A percentile compares a stretch with the other conserved stretches of the same genome.
These are phyloP conservation scores for Drosophila lowei DNA, from an alignment of 1,140 invertebrate species.

Conservation along the genomic window DNA sequence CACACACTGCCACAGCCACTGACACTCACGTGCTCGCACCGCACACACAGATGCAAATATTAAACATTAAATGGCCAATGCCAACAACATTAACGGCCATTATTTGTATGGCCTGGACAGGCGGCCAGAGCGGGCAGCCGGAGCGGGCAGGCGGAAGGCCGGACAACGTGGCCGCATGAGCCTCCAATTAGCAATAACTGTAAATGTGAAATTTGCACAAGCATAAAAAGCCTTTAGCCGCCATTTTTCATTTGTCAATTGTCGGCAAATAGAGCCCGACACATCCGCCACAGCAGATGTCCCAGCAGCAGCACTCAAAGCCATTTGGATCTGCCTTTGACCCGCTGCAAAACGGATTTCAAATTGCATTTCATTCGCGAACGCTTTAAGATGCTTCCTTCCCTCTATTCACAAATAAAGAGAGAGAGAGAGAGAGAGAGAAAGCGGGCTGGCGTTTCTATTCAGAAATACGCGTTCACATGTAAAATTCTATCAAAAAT, in stretches of 20 bases:
- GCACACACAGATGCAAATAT: conserved; percentile 48
- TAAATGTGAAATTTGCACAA: conserved; percentile 80
- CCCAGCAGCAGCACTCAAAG: conserved; percentile 1
- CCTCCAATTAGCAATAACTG: conserved; percentile 81
- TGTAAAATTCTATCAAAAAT: conserved; percentile 81
- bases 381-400: conserved; percentile 32
- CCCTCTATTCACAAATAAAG: not conserved
- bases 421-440: conserved; percentile 6
- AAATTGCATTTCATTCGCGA: not conserved
- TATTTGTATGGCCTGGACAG: conserved; percentile 56
- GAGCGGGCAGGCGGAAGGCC: not conserved
- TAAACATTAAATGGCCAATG: conserved; percentile 81
- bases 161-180: conserved; percentile 71
- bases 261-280: conserved; percentile 58
- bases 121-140: not conserved
- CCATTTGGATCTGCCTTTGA: not conserved
- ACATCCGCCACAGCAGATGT: too few species aligned
- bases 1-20: conserved; percentile 7
- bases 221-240: conserved; percentile 76
- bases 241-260: conserved; percentile 80
- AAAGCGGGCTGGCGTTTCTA: not conserved
- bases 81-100: conserved; percentile 76
- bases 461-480: conserved; percentile 40
- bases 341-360: conserved; percentile 1
- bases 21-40: conserved; percentile 19